A percentile compares a stretch with the other conserved stretches of the same genome.
Conservation (phyloP, 1,140 invertebrate genomes). For the Neodiprion virginianus region DNA sequence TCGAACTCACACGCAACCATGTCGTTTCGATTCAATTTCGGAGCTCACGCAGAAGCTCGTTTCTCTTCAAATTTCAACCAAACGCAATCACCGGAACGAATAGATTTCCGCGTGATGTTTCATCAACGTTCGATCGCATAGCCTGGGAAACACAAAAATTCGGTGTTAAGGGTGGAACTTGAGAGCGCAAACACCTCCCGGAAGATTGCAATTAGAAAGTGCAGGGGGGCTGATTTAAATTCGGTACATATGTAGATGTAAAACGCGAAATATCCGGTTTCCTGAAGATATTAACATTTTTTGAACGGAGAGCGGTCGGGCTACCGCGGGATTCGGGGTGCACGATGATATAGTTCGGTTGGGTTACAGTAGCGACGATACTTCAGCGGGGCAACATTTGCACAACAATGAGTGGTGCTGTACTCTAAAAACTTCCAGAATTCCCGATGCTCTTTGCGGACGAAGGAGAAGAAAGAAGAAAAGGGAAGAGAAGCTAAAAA, state of each 20-base stretch:
- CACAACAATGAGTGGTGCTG: conserved; percentile 58
- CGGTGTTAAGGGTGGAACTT: neutral
- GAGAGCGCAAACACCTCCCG: neutral
- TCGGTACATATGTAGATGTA: conserved; percentile 17
- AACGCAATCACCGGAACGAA: conserved; percentile 23
- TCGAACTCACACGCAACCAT: no score
- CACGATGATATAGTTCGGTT: conserved; percentile 53
- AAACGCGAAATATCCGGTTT: conserved; percentile 55
- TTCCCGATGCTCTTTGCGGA: conserved; percentile 37
- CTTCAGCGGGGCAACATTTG: conserved; percentile 46
- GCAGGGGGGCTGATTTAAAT: neutral
- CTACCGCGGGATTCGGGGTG: conserved; percentile 55
- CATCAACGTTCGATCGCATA: conserved; percentile 23
- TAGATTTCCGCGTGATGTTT: conserved; percentile 16
- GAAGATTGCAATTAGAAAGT: neutral
- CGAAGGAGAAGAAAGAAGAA: neutral
- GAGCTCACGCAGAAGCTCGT: conserved; percentile 27
- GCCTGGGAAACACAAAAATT: neutral
- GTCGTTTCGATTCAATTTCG: conserved; percentile 25
- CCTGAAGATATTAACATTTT: conserved; percentile 54
- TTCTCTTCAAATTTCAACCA: no score
- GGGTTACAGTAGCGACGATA: neutral
- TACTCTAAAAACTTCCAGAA: conserved; percentile 59
- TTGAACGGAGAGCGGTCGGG: conserved; percentile 52
- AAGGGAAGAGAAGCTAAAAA: conserved; percentile 19